These are phyloP conservation scores for Gnathonemus echidnorhynchus DNA, from an alignment of 2,113 vertebrate genomes.

Conservation along the genomic window DNA sequence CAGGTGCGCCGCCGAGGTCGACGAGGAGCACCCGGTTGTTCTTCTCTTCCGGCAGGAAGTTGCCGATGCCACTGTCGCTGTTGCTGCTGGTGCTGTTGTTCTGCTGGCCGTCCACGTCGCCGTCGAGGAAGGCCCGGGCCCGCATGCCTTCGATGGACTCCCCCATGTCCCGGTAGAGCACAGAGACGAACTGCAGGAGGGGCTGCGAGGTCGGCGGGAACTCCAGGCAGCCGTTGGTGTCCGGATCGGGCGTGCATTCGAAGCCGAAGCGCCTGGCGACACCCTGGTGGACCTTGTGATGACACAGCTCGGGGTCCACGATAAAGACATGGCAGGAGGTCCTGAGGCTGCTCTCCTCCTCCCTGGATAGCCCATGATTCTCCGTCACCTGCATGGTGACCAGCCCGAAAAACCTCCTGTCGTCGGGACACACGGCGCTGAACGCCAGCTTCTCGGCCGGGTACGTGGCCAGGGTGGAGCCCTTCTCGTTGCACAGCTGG, in stretches of 20 bases:
- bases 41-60: conserved; percentile 88
- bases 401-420: conserved; percentile 86
- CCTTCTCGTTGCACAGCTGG: conserved; percentile 76
- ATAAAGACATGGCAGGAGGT: conserved; percentile 97
- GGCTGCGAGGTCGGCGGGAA: conserved; percentile 88
- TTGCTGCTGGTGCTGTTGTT: conserved; percentile 93
- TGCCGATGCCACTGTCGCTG: conserved; percentile 93
- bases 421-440: conserved; percentile 90
- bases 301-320: conserved; percentile 90
- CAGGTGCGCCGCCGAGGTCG: conserved; percentile 74
- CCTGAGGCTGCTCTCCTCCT: conserved; percentile 73
- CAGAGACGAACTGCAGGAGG: conserved; percentile 88
- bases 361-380: conserved; percentile 59
- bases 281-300: conserved; percentile 83
- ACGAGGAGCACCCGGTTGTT: conserved; percentile 81
- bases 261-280: conserved; percentile 82
- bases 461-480: conserved; percentile 77
- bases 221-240: conserved; percentile 86
- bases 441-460: conserved; percentile 94
- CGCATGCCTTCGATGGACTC: conserved; percentile 88
- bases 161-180: conserved; percentile 93
- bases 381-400: conserved; percentile 90
- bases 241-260: conserved; percentile 88
- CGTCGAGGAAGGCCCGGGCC: conserved; percentile 83
- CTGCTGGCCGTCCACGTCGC: conserved; percentile 81